These are phyloP conservation scores for Tetranychus truncatus DNA, from an alignment of 2,888 invertebrate species.

Conservation along the genomic window DNA sequence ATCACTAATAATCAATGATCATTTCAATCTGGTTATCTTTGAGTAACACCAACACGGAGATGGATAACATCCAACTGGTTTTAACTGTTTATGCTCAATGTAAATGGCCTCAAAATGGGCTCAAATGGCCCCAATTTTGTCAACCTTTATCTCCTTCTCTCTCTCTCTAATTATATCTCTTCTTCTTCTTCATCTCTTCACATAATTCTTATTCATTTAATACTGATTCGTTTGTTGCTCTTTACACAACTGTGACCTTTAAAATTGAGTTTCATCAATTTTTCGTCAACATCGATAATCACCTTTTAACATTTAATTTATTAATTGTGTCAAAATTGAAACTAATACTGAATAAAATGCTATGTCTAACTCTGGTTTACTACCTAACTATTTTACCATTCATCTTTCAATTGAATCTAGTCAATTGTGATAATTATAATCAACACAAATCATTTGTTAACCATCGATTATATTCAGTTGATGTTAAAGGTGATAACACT, in stretches of 20 bases:
- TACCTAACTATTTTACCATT: not conserved
- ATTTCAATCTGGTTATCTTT: not conserved
- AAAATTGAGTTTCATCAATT: not conserved
- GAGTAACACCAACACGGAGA: not conserved
- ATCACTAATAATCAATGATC: not conserved
- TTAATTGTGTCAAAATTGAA: not conserved
- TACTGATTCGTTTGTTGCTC: not conserved
- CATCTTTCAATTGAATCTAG: not conserved
- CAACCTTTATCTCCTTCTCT: not conserved
- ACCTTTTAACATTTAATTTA: not conserved
- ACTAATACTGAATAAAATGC: too few species aligned
- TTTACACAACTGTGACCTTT: not conserved
- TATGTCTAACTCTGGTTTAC: not conserved
- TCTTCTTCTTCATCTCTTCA: not conserved
- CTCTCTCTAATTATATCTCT: not conserved
- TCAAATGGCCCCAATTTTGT: not conserved
- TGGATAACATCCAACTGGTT: not conserved
- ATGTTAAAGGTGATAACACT: not conserved
- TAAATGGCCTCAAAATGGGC: not conserved
- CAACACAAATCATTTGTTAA: not conserved
- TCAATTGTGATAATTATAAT: not conserved
- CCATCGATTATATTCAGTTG: constrained; percentile 5
- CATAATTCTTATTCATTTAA: not conserved
- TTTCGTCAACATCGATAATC: not conserved
- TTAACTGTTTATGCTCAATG: not conserved